Percentiles rank a stretch among this genome's conserved stretches.
Evolutionary conservation across 2,888 invertebrate genomes (phyloP).

Genomic region (Pristionchus japonicus): DNA sequence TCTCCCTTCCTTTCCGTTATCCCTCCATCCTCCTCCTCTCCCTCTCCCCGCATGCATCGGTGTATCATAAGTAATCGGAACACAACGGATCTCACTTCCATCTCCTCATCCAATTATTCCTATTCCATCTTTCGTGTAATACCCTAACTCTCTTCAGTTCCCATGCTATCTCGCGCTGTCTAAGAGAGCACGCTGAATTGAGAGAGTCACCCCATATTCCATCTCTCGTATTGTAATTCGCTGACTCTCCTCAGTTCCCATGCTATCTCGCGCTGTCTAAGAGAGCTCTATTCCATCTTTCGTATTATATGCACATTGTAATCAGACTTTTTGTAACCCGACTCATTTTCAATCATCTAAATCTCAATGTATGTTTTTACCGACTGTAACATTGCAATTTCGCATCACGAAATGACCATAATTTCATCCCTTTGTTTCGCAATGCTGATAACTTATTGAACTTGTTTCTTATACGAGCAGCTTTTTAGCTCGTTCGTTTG

Average conservation of each 20-base stretch:
- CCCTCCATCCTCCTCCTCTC: not conserved
- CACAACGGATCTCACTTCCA: slow-evolving; percentile 11
- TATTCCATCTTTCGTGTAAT: slow-evolving; percentile 17
- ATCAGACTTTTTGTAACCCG: too few relatives aligned
- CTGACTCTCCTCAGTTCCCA: too few relatives aligned
- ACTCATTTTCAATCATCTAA: not conserved
- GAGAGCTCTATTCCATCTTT: too few relatives aligned
- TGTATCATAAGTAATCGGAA: slow-evolving; percentile 25
- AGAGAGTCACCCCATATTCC: too few relatives aligned
- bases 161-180: too few relatives aligned
- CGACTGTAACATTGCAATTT: not conserved
- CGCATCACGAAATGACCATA: not conserved
- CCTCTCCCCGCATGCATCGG: not conserved
- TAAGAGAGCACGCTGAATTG: too few relatives aligned
- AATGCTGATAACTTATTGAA: slow-evolving; percentile 27
- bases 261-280: too few relatives aligned
- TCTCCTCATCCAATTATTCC: not conserved
- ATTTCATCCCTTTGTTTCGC: not conserved
- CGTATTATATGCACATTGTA: too few relatives aligned
- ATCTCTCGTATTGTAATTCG: too few relatives aligned
- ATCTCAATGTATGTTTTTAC: not conserved
- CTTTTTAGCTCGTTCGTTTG: slow-evolving; percentile 5
- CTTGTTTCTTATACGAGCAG: not conserved
- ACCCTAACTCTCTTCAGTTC: too few relatives aligned
- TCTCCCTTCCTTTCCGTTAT: not conserved